Evolutionary conservation across 2,888 invertebrate genomes (phyloP).

Genomic region (Melieria crassipennis): DNA sequence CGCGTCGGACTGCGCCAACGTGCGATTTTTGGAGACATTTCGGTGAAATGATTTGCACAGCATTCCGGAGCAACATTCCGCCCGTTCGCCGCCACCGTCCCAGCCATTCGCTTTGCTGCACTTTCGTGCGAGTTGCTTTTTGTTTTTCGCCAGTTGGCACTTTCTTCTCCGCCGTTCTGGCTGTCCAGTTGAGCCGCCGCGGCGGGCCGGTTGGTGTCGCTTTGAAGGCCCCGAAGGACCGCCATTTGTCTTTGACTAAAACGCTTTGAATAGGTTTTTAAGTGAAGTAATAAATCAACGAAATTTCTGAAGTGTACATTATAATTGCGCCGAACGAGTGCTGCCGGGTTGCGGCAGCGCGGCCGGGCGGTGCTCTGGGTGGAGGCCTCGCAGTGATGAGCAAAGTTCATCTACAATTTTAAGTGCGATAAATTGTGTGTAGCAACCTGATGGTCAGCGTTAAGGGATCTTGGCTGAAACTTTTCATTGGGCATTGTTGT

Average conservation of each 20-base stretch:
- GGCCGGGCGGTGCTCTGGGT: no score
- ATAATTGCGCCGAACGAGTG: slow-evolving; percentile 14
- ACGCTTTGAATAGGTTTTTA: slow-evolving; percentile 38
- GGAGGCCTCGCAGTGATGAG: no score
- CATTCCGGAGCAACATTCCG: slow-evolving; percentile 27
- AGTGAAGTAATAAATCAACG: slow-evolving; percentile 37
- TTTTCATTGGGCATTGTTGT: no score
- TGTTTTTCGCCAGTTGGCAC: slow-evolving; percentile 6
- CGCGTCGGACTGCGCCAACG: no score
- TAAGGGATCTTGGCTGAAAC: no score
- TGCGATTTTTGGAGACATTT: slow-evolving; percentile 35
- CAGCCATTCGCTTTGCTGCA: neutral
- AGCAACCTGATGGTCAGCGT: no score
- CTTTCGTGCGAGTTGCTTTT: slow-evolving; percentile 3
- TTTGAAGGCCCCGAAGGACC: neutral
- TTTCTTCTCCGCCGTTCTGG: neutral
- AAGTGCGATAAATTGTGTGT: no score
- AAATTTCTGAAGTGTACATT: slow-evolving; percentile 26
- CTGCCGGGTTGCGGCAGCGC: no score
- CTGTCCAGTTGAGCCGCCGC: neutral
- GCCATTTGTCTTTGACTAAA: slow-evolving; percentile 33
- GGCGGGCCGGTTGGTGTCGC: neutral
- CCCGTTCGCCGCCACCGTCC: neutral
- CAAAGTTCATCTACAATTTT: no score
- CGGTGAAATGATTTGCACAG: slow-evolving; percentile 35